phyloP scores from a whole-genome alignment of 2,797 vertebrate species.

The Bradypodion ventrale region DNA sequence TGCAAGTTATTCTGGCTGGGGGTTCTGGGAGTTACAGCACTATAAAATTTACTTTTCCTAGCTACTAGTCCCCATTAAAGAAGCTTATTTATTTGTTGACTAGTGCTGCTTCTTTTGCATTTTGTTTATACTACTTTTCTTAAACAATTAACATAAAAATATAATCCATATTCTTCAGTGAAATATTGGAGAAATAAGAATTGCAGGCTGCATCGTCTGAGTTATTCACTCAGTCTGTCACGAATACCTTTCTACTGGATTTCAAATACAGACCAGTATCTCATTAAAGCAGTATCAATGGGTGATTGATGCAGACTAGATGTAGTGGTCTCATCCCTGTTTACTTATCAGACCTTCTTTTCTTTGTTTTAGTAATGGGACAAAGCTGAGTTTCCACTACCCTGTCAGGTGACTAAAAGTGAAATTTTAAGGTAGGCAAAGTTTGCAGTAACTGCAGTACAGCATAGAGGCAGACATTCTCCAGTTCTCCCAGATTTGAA shows the following conservation, averaged over 20 bases:
- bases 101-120: background rate
- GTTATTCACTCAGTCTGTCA: background rate
- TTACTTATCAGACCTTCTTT: background rate
- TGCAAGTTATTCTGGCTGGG: too few species aligned
- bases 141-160: background rate
- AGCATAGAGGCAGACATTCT: background rate
- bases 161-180: background rate
- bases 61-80: background rate
- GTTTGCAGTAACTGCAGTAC: background rate
- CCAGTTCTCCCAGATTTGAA: background rate
- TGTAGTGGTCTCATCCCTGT: background rate
- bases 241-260: background rate
- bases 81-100: background rate
- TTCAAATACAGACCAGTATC: background rate
- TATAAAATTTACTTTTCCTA: too few species aligned
- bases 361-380: background rate
- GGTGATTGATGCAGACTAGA: background rate
- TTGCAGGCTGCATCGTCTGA: background rate
- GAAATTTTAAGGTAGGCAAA: background rate
- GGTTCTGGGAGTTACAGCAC: too few species aligned
- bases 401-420: background rate
- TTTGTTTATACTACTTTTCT: background rate
- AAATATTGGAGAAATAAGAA: background rate
- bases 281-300: background rate
- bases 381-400: background rate